Percentiles rank a stretch among this genome's conserved stretches.
Evolutionary conservation across 2,113 vertebrate species (phyloP).

Genomic region (Hiodon tergisus): DNA sequence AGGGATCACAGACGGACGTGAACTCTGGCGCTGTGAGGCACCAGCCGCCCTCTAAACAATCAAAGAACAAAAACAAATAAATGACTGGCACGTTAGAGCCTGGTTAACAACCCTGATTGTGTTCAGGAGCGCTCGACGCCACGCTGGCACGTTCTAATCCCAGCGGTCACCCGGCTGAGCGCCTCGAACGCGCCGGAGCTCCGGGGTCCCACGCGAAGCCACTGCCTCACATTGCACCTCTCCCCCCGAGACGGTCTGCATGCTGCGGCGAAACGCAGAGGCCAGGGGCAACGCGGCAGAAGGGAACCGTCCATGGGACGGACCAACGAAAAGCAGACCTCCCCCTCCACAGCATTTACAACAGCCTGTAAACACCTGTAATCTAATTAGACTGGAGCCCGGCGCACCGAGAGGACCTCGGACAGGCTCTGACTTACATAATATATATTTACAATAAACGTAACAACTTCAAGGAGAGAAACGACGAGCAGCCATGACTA

Average conservation of each 20-base stretch:
- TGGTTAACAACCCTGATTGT: no score
- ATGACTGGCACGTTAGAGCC: no score
- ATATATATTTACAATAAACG: neutral
- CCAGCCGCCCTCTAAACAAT: no score
- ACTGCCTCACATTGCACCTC: neutral
- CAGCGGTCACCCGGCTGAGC: no score
- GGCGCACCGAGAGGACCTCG: no score
- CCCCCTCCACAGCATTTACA: neutral
- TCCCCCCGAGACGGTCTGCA: neutral
- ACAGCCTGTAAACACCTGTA: neutral
- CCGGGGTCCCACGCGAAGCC: neutral
- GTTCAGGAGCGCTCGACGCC: no score
- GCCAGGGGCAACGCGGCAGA: neutral
- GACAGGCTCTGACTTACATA: neutral
- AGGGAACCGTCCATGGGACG: neutral
- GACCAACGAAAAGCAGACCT: neutral
- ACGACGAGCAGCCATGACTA: no score
- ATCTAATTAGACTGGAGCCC: conserved; percentile 8
- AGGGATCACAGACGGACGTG: no score
- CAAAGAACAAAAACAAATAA: no score
- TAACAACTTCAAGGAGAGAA: no score
- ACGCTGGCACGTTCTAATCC: no score
- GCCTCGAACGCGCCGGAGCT: neutral
- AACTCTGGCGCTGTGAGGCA: no score
- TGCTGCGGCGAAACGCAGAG: neutral